Percentiles rank a stretch among this genome's conserved stretches.
phyloP scores from a whole-genome alignment of 2,888 invertebrate species.

The Cylindroiulus punctatus region DNA sequence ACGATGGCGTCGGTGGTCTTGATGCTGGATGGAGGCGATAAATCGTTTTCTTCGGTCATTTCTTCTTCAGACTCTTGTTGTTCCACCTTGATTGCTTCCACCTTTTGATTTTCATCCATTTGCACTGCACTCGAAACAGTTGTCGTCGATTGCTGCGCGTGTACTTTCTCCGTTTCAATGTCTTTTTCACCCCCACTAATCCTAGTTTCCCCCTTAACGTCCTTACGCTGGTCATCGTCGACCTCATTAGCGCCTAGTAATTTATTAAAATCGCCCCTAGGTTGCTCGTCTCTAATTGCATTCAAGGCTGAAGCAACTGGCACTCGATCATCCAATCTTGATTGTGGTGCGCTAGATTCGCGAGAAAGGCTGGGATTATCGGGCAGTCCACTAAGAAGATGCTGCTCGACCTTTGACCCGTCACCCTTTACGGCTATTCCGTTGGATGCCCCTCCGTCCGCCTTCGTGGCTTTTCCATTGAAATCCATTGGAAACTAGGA shows the following conservation, averaged over 20 bases:
- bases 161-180: not conserved
- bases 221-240: not conserved
- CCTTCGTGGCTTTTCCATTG: not conserved
- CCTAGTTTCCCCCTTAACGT: not conserved
- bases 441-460: not conserved
- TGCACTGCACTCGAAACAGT: not conserved
- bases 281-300: constrained; percentile 16
- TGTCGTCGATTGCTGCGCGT: not conserved
- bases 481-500: constrained; percentile 28
- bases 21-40: not conserved
- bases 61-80: not conserved
- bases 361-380: constrained; percentile 26
- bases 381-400: not conserved
- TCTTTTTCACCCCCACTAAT: not conserved
- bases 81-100: not conserved
- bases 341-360: not conserved
- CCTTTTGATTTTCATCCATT: not conserved
- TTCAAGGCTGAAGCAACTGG: constrained; percentile 12
- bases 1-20: constrained; percentile 19
- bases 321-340: constrained; percentile 33
- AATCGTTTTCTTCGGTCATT: not conserved
- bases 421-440: not conserved
- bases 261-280: constrained; percentile 11
- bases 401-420: not conserved
- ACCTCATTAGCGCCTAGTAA: not conserved